Base-by-base conservation (phyloP, 2,888 invertebrate species). In the Phyllotreta striolata region DNA sequence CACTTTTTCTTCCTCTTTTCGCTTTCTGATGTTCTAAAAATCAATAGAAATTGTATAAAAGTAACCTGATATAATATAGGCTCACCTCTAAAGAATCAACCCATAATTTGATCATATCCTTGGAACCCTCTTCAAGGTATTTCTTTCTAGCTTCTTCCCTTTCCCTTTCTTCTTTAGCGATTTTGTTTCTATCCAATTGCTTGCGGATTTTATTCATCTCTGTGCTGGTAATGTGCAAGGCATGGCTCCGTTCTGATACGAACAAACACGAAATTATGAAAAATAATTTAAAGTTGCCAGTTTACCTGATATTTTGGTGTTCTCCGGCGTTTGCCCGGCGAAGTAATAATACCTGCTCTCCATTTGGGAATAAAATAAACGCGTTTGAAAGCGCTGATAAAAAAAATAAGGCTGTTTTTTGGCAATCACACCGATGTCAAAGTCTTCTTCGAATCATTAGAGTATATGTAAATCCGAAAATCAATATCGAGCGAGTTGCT, bases 31-130 rank as follows among this genome's bases (percentile, higher is more conserved):
- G 63, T 76, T 77, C 75, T 76, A 59, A 49, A 65, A 63, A 55
- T 9, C 39, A 55, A 34, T 58, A n/a, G 40, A 40, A 39, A 47
- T 54, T 44, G n/a, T 49, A 41, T 12, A 34, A 4, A 24, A 56
- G 39, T 9, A 7, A 7, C 12, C 0, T 6, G 24, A 43, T 41
- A 43, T 41, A 14, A n/a, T 54, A 55, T 24, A 24, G 24, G 24
- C 59, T 41, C 73, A 81, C 82, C 73, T 82, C 79, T 40, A 81
- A 72, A 0, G 82, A 82, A 46, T 82, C 80, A n/a, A 77, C 78
- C 83, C 83, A 85, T 56, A 74, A 76, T 66, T 78, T 78, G 0
- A 81, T 83, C 80, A 84, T 80, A 7, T 76, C 75, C 44, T 80
- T 77, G 0, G 82, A 83, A 0, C 78, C 81, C 10, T 82, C 76